Evolutionary conservation across 2,797 vertebrate species (phyloP).

Genomic region (Synanceia verrucosa): DNA sequence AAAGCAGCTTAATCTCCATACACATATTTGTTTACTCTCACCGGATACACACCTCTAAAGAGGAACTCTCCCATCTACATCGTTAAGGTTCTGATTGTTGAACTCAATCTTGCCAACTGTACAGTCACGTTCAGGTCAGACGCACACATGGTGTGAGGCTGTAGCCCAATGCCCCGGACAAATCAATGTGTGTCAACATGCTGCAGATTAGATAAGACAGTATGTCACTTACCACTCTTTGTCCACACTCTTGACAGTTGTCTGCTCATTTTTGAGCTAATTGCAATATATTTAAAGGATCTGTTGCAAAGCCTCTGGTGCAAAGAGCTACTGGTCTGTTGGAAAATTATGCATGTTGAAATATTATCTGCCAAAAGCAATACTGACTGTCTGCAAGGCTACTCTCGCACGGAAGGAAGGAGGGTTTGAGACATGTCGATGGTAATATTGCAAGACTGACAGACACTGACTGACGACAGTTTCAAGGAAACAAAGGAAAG

Average conservation of each 20-base stretch:
- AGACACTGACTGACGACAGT: background rate
- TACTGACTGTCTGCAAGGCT: background rate
- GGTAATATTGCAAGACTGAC: background rate
- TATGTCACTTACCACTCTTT: background rate
- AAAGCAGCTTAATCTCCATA: constrained; percentile 13
- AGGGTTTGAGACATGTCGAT: background rate
- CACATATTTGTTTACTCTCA: constrained; percentile 35
- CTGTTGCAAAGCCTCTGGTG: background rate
- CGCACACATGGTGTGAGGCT: constrained; percentile 1
- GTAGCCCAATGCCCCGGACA: background rate
- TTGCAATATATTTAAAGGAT: background rate
- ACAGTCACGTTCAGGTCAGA: constrained; percentile 51
- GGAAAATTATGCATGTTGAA: constrained; percentile 1
- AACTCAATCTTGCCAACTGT: constrained; percentile 49
- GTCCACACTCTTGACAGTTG: no score
- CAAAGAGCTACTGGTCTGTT: background rate
- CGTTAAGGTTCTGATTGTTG: background rate
- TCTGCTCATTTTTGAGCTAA: constrained; percentile 2
- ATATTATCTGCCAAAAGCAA: background rate
- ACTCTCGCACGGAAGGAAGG: background rate
- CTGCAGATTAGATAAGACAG: constrained; percentile 71
- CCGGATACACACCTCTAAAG: background rate
- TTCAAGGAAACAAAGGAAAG: background rate
- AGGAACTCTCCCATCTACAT: background rate
- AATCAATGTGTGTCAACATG: constrained; percentile 69